These are phyloP conservation scores for Galaxias olidus DNA, from an alignment of 2,797 vertebrate genomes.

Conservation along the genomic window DNA sequence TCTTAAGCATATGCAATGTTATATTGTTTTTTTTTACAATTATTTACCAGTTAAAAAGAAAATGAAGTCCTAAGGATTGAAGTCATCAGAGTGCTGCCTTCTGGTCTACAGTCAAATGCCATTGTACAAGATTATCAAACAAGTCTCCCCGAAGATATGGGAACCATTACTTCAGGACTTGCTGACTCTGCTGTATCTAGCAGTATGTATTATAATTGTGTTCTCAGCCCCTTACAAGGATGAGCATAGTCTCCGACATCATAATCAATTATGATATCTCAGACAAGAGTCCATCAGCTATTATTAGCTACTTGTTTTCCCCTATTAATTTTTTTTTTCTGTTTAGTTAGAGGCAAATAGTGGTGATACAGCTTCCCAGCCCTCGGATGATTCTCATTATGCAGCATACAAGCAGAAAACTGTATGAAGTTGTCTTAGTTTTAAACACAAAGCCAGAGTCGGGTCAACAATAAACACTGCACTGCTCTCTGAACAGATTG, in stretches of 20 bases:
- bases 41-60: neutral
- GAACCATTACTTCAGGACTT: constrained; percentile 21
- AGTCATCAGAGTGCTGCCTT: neutral
- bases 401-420: neutral
- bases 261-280: constrained; percentile 1
- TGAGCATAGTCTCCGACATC: neutral
- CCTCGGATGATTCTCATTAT: neutral
- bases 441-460: too few relatives aligned
- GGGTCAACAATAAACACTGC: neutral
- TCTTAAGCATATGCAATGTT: neutral
- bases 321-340: neutral
- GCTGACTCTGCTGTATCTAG: constrained; percentile 30
- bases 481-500: neutral
- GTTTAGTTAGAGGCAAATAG: neutral
- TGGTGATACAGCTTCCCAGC: neutral
- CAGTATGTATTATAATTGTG: constrained; percentile 2
- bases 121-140: constrained; percentile 31
- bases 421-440: neutral
- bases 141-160: constrained; percentile 7
- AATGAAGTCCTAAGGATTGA: neutral
- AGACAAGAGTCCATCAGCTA: neutral
- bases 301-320: constrained; percentile 1
- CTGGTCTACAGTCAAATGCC: constrained; percentile 22
- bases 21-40: neutral
- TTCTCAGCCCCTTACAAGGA: neutral